Conservation (phyloP, 2,113 vertebrate genomes). For the Sander vitreus region DNA sequence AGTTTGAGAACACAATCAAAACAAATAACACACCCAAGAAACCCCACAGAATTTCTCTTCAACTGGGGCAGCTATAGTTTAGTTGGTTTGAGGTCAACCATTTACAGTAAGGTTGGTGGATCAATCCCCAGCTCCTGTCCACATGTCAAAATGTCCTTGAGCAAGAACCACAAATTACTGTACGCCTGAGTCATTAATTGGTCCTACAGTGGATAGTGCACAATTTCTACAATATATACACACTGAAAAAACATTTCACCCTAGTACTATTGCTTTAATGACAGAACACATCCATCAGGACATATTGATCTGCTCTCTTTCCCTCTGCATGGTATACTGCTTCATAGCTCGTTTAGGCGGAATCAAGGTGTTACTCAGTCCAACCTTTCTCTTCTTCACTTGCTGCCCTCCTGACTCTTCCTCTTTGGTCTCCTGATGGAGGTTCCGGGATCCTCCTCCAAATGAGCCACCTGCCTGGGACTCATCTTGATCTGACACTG, state of each 20-base stretch:
- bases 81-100: too few relatives aligned
- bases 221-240: not conserved
- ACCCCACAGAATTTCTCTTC: not conserved
- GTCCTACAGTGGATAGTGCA: not conserved
- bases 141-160: not conserved
- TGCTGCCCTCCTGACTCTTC: conserved; percentile 60
- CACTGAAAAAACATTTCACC: not conserved
- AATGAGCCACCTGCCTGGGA: not conserved
- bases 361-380: conserved; percentile 83
- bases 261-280: conserved; percentile 3
- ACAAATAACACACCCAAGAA: not conserved
- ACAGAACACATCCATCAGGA: conserved; percentile 32
- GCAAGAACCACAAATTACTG: not conserved
- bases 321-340: conserved; percentile 74
- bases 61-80: not conserved
- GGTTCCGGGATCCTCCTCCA: conserved; percentile 11
- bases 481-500: conserved; percentile 12
- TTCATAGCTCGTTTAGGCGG: conserved; percentile 86
- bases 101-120: too few relatives aligned
- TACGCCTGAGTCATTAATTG: conserved; percentile 17
- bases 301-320: conserved; percentile 66
- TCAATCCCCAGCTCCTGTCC: too few relatives aligned
- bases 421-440: conserved; percentile 12
- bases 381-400: conserved; percentile 81
- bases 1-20: not conserved